Evolutionary conservation across 1,140 invertebrate species (phyloP).

Genomic region (Lepidurus couesii): DNA sequence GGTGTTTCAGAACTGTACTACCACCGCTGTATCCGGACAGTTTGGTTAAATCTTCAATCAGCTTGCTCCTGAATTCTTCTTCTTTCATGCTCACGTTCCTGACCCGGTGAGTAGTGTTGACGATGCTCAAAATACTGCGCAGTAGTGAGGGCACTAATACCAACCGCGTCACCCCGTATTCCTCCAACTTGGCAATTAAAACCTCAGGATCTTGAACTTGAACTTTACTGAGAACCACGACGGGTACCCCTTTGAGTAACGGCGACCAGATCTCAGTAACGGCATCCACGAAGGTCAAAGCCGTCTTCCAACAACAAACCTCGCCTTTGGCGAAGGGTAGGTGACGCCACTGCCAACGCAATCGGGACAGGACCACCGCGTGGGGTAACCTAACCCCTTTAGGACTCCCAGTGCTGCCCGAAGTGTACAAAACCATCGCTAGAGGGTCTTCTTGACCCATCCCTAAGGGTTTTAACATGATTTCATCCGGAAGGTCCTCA

Average conservation of each 20-base stretch:
- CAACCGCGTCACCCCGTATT: slow-evolving; percentile 65
- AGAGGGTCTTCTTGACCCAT: slow-evolving; percentile 35
- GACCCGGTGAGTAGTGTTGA: slow-evolving; percentile 40
- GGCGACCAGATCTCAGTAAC: slow-evolving; percentile 79
- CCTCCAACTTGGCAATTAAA: slow-evolving; percentile 59
- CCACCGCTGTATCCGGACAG: slow-evolving; percentile 1
- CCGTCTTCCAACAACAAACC: slow-evolving; percentile 77
- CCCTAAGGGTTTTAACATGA: neutral
- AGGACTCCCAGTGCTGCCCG: slow-evolving; percentile 84
- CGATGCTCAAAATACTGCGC: slow-evolving; percentile 65
- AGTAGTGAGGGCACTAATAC: slow-evolving; percentile 75
- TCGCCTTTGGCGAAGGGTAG: slow-evolving; percentile 65
- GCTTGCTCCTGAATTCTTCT: neutral
- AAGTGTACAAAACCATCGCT: slow-evolving; percentile 82
- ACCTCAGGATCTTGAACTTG: slow-evolving; percentile 67
- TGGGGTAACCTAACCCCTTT: slow-evolving; percentile 86
- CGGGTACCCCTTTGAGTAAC: slow-evolving; percentile 57
- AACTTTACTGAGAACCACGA: slow-evolving; percentile 64
- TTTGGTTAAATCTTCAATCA: slow-evolving; percentile 7
- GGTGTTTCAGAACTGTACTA: slow-evolving; percentile 44
- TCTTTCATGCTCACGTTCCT: slow-evolving; percentile 39
- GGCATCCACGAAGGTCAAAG: slow-evolving; percentile 81
- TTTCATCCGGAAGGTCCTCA: neutral
- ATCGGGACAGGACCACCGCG: slow-evolving; percentile 66
- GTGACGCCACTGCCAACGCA: slow-evolving; percentile 74